Evolutionary conservation across 92 coral and sea anemone genomes (phyloP).

Genomic region (Porites lobata): DNA sequence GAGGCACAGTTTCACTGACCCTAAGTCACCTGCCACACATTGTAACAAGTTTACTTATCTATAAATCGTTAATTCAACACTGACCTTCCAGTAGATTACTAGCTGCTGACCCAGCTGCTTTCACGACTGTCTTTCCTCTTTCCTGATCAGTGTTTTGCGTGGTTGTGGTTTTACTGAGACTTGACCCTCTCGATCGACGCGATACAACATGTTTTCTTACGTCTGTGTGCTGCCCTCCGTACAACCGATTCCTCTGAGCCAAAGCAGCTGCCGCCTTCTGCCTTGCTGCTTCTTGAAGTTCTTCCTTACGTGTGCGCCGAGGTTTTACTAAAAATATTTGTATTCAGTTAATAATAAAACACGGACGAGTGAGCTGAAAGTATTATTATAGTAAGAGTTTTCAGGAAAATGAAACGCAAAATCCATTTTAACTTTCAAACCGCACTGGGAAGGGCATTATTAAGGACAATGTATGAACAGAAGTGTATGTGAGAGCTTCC

Average conservation of each 20-base stretch:
- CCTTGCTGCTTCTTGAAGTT: constrained; percentile 83
- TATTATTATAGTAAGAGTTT: no score
- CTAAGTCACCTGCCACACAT: no score
- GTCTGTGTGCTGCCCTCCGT: constrained; percentile 60
- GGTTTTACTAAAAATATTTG: constrained; percentile 69
- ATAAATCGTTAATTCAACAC: neutral
- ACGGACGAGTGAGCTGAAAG: no score
- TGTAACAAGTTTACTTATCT: no score
- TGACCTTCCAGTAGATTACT: constrained; percentile 56
- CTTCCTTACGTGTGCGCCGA: constrained; percentile 82
- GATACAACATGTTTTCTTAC: constrained; percentile 60
- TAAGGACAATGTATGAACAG: no score
- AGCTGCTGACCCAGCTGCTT: constrained; percentile 26
- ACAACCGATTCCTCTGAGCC: constrained; percentile 50
- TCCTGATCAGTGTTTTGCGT: constrained; percentile 58
- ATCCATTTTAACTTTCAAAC: no score
- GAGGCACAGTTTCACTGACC: no score
- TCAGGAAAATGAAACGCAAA: no score
- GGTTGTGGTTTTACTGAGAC: constrained; percentile 35
- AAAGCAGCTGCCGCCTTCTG: constrained; percentile 59
- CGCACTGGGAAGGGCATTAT: no score
- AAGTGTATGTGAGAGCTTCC: no score
- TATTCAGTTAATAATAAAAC: no score
- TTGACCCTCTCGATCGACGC: constrained; percentile 50
- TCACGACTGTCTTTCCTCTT: constrained; percentile 38